These are phyloP conservation scores for Drosophila heteroneura DNA, from an alignment of 2,888 invertebrate species.

Conservation along the genomic window DNA sequence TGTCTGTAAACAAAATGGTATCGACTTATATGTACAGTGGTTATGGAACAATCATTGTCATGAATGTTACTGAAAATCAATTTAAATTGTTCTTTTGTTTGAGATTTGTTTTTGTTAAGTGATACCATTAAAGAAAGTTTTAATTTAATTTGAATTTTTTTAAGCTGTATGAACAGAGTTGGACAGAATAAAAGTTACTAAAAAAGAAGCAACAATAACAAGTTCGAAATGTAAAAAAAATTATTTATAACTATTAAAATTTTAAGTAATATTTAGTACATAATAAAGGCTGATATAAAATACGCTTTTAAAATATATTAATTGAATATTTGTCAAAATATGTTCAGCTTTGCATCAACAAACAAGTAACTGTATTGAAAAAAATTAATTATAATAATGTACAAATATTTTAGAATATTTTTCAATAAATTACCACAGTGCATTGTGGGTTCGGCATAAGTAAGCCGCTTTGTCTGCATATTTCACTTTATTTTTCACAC, in stretches of 20 bases:
- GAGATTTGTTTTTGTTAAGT: neutral
- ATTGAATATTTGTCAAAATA: neutral
- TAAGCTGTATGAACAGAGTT: neutral
- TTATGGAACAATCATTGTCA: neutral
- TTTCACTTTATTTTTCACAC: constrained; percentile 77
- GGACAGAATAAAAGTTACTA: neutral
- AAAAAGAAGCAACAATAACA: neutral
- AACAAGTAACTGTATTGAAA: neutral
- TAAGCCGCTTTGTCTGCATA: constrained; percentile 53
- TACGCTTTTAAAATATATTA: neutral
- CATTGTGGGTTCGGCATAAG: constrained; percentile 26
- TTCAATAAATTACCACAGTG: constrained; percentile 46
- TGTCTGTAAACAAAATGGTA: constrained; percentile 50
- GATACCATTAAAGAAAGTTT: neutral
- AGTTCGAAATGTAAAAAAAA: no score
- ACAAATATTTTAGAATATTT: neutral
- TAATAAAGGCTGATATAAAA: neutral
- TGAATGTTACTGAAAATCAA: neutral
- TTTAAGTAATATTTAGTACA: neutral
- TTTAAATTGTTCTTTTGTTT: neutral
- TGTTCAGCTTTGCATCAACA: neutral
- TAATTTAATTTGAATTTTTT: neutral
- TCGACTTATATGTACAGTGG: constrained; percentile 40
- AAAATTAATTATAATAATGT: neutral
- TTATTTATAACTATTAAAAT: neutral